These are phyloP conservation scores for Hydractinia echinata DNA, from an alignment of 30 jellyfish, hydroid and myxozoan species.

Conservation along the genomic window DNA sequence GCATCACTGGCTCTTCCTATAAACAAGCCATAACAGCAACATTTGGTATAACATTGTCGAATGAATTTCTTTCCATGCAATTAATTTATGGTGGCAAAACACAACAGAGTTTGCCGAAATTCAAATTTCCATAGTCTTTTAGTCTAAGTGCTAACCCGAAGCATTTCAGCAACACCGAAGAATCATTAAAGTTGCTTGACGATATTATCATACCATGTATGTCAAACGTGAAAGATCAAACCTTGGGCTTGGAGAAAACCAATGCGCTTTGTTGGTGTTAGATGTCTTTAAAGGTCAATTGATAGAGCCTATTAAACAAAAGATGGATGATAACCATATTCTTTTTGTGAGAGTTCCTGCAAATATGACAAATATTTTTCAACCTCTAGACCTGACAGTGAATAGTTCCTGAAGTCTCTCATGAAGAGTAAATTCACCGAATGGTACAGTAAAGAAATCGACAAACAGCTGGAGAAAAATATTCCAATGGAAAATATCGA, in stretches of 20 bases:
- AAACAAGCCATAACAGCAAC: conserved; percentile 30
- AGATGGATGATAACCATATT: conserved; percentile 17
- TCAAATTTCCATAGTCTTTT: conserved; percentile 3
- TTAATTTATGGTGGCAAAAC: conserved; percentile 10
- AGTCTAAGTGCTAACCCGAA: conserved; percentile 21
- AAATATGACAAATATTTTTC: conserved; percentile 21
- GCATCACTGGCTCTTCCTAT: conserved; percentile 16
- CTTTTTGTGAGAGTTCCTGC: conserved; percentile 22
- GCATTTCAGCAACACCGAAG: conserved; percentile 33
- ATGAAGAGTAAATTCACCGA: conserved; percentile 21
- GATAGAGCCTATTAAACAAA: not conserved
- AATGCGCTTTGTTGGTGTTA: conserved; percentile 11
- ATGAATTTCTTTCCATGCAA: conserved; percentile 9
- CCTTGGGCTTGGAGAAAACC: not conserved
- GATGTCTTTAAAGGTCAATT: conserved; percentile 7
- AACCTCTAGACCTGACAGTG: conserved; percentile 26
- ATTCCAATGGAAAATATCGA: conserved; percentile 28
- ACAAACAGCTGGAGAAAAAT: conserved; percentile 8
- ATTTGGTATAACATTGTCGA: conserved; percentile 19
- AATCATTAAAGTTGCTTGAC: conserved; percentile 10
- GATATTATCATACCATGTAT: conserved; percentile 17
- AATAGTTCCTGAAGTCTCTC: conserved; percentile 1
- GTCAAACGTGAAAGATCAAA: not conserved
- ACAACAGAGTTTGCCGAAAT: conserved; percentile 10
- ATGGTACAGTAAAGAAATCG: conserved; percentile 19